phyloP scores from a whole-genome alignment of 2,888 invertebrate species.

The Platypus cylindrus region DNA sequence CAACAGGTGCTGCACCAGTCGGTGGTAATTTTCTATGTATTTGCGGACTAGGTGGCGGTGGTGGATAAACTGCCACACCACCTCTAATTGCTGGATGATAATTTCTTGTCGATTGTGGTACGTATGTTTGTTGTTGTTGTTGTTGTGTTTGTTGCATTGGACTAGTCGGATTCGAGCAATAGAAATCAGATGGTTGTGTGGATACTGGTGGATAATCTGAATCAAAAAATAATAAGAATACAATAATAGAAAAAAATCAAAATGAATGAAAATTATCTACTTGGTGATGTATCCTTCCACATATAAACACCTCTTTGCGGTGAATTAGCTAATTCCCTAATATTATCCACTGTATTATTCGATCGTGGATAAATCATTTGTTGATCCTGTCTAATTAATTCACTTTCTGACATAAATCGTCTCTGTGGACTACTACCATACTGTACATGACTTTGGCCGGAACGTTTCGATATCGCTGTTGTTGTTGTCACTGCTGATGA shows the following conservation, averaged over 20 bases:
- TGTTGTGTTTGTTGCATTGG: too few relatives aligned
- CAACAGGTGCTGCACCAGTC: slow-evolving; percentile 24
- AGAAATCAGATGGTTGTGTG: slow-evolving; percentile 33
- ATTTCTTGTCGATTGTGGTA: slow-evolving; percentile 33
- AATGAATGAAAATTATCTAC: slow-evolving; percentile 33
- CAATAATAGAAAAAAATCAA: neutral
- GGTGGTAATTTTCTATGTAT: slow-evolving; percentile 40
- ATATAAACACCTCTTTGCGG: slow-evolving; percentile 71
- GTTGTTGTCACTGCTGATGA: slow-evolving; percentile 6
- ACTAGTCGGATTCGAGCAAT: slow-evolving; percentile 62
- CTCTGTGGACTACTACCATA: slow-evolving; percentile 50
- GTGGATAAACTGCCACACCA: slow-evolving; percentile 56
- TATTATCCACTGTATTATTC: slow-evolving; percentile 73
- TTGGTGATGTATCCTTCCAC: slow-evolving; percentile 68
- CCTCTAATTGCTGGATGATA: slow-evolving; percentile 53
- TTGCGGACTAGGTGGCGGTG: slow-evolving; percentile 41
- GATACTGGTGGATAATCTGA: slow-evolving; percentile 37
- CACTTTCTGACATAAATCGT: slow-evolving; percentile 70
- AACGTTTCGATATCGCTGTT: slow-evolving; percentile 1
- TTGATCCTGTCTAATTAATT: slow-evolving; percentile 59
- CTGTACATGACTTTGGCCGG: slow-evolving; percentile 23
- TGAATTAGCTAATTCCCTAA: slow-evolving; percentile 76
- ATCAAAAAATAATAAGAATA: too few relatives aligned
- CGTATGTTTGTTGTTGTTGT: slow-evolving; percentile 24
- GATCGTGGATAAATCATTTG: slow-evolving; percentile 50